A percentile compares a stretch with the other conserved stretches of the same genome.
Conservation (phyloP, 1,140 invertebrate genomes). For the Papilio polytes region DNA sequence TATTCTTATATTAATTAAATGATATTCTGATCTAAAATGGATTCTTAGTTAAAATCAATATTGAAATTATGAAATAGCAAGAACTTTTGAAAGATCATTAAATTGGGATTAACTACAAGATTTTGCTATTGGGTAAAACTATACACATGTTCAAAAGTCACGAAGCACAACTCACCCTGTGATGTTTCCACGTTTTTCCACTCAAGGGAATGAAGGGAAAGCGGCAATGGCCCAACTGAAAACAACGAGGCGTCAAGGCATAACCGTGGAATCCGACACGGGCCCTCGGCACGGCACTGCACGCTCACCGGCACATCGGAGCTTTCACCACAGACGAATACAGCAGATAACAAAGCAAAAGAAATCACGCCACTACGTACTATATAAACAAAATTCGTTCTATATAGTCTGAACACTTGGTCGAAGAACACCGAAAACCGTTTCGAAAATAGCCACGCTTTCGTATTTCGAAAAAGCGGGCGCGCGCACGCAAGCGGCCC, state of each 20-base stretch:
- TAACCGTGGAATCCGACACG: not conserved
- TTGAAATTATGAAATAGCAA: not conserved
- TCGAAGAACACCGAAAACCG: conserved; percentile 25
- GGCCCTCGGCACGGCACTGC: conserved; percentile 13
- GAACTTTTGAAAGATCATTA: not conserved
- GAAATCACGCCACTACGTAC: not conserved
- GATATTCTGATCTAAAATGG: not conserved
- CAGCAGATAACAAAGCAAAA: not conserved
- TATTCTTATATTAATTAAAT: not conserved
- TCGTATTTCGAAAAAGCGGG: conserved; percentile 37
- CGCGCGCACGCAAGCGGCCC: conserved; percentile 37
- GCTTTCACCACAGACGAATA: conserved; percentile 11
- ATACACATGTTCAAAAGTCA: conserved; percentile 7
- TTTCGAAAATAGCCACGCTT: conserved; percentile 34
- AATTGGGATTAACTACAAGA: not conserved
- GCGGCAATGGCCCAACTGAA: conserved; percentile 4
- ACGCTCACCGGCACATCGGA: conserved; percentile 21
- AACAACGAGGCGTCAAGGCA: conserved; percentile 1
- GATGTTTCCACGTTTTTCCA: conserved; percentile 1
- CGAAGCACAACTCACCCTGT: conserved; percentile 16
- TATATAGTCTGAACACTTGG: not conserved
- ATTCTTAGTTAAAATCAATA: not conserved
- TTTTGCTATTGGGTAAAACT: not conserved
- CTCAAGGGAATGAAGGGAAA: not conserved
- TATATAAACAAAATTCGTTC: not conserved